phyloP scores from a whole-genome alignment of 2,888 invertebrate species.

The Eupsilia transversa region DNA sequence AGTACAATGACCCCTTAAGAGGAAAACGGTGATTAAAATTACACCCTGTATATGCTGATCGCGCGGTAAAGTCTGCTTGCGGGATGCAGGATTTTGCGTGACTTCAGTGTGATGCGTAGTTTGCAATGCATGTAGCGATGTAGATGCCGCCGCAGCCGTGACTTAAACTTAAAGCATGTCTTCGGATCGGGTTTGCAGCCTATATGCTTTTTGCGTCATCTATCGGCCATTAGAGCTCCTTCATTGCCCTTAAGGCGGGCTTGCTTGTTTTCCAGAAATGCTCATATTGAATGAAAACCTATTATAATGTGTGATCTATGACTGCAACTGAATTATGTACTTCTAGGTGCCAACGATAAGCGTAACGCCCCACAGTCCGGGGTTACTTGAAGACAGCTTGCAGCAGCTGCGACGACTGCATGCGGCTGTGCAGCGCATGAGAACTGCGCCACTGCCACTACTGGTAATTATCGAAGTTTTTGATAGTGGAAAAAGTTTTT shows the following conservation, averaged over 20 bases:
- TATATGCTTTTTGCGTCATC: neutral
- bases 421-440: slow-evolving; percentile 94
- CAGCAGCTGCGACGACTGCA: slow-evolving; percentile 94
- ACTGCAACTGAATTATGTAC: neutral
- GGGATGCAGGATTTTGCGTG: too few species aligned
- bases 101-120: too few species aligned
- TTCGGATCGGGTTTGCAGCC: too few species aligned
- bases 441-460: slow-evolving; percentile 90
- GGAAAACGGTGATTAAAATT: too few species aligned
- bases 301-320: neutral
- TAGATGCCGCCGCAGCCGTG: too few species aligned
- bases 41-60: too few species aligned
- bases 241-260: neutral
- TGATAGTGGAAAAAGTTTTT: too few species aligned
- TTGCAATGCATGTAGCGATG: too few species aligned
- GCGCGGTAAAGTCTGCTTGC: too few species aligned
- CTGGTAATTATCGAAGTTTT: slow-evolving; percentile 73
- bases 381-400: slow-evolving; percentile 93
- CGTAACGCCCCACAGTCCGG: slow-evolving; percentile 96
- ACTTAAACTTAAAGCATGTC: too few species aligned
- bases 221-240: neutral
- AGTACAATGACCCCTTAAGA: too few species aligned
- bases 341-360: slow-evolving; percentile 94
- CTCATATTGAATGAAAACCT: neutral
- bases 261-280: neutral